Conservation (phyloP, 2,113 vertebrate species). For the Mustela lutreola region DNA sequence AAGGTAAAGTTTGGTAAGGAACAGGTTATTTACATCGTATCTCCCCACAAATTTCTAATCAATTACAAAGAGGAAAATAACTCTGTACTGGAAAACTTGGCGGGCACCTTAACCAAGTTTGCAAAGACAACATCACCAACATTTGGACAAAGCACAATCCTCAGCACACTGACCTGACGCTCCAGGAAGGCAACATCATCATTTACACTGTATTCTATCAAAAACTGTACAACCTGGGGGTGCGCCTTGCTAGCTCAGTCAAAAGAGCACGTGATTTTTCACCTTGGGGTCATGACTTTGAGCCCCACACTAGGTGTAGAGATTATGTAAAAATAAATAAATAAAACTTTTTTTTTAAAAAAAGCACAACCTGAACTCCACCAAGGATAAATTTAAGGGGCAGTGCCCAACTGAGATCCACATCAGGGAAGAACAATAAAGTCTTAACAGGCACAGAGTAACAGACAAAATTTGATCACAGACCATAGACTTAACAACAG, state of each 20-base stretch:
- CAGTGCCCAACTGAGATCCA: neutral
- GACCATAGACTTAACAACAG: neutral
- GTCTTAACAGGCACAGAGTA: neutral
- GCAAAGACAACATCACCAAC: neutral
- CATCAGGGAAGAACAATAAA: neutral
- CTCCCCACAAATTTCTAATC: neutral
- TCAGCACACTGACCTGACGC: neutral
- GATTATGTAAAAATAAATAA: neutral
- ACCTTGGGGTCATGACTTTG: neutral
- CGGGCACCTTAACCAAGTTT: neutral
- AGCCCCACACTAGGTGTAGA: neutral
- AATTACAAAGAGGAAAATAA: constrained; percentile 35
- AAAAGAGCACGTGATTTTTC: neutral
- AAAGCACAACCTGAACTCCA: neutral
- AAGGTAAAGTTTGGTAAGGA: neutral
- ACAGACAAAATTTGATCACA: neutral
- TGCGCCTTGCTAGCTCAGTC: neutral
- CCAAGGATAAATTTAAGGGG: neutral
- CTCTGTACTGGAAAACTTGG: neutral
- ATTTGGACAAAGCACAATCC: neutral
- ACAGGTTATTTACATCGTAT: neutral
- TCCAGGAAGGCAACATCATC: neutral
- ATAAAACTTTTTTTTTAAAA: neutral
- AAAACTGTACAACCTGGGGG: neutral
- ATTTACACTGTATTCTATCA: neutral